A percentile compares a stretch with the other conserved stretches of the same genome.
phyloP scores from a whole-genome alignment of 23 tunicate species.

The Phallusia fumigata region DNA sequence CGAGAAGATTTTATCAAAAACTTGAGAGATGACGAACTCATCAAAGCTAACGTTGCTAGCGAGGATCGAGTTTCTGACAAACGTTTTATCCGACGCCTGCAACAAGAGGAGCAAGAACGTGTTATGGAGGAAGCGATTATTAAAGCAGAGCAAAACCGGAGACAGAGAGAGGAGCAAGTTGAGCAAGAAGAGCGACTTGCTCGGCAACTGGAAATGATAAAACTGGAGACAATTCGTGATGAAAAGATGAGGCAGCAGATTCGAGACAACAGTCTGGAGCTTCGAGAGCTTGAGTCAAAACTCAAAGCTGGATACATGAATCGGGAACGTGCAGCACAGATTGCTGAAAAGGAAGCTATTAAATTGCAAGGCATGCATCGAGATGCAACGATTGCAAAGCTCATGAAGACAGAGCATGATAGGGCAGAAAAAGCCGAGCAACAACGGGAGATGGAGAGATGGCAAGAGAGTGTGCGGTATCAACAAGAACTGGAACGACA shows the following conservation, averaged over 20 bases:
- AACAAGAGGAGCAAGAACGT: slow-evolving; percentile 80
- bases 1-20: slow-evolving; percentile 63
- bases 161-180: slow-evolving; percentile 71
- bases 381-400: slow-evolving; percentile 60
- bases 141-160: slow-evolving; percentile 83
- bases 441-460: slow-evolving; percentile 52
- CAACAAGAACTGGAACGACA: slow-evolving; percentile 88
- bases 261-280: slow-evolving; percentile 78
- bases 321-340: slow-evolving; percentile 91
- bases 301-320: slow-evolving; percentile 89
- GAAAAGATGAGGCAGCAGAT: slow-evolving; percentile 96
- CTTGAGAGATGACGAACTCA: slow-evolving; percentile 48
- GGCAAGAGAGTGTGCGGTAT: slow-evolving; percentile 82
- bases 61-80: slow-evolving; percentile 85
- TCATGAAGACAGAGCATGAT: slow-evolving; percentile 71
- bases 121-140: slow-evolving; percentile 85
- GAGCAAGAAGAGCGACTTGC: slow-evolving; percentile 80
- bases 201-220: slow-evolving; percentile 53
- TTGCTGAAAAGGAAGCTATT: slow-evolving; percentile 83
- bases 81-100: slow-evolving; percentile 60
- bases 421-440: slow-evolving; percentile 78
- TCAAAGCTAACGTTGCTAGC: slow-evolving; percentile 76
- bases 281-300: slow-evolving; percentile 86
- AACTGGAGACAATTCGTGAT: slow-evolving; percentile 81
- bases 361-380: slow-evolving; percentile 69